Evolutionary conservation across 2,113 vertebrate genomes (phyloP).

Genomic region (Talpa occidentalis): DNA sequence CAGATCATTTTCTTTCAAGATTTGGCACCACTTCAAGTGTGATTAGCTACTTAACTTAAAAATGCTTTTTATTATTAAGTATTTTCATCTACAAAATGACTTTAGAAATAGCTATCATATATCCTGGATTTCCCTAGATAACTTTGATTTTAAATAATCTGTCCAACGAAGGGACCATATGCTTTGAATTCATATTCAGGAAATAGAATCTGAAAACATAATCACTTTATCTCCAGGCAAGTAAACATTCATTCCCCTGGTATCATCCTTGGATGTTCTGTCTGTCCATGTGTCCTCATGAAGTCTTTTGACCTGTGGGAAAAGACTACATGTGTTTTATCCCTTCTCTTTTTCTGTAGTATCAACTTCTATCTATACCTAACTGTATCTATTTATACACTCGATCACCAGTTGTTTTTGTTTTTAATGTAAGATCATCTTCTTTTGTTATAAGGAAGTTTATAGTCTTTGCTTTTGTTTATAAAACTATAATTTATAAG

Average conservation of each 20-base stretch:
- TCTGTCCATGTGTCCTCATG: background rate
- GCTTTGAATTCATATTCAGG: background rate
- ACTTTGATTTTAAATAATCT: conserved; percentile 14
- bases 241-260: background rate
- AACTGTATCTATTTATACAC: background rate
- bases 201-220: background rate
- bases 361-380: background rate
- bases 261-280: background rate
- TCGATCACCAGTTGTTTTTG: background rate
- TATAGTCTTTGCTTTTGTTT: background rate
- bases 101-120: background rate
- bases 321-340: background rate
- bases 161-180: background rate
- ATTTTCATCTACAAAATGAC: background rate
- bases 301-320: background rate
- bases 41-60: conserved; percentile 8
- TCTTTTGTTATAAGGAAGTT: background rate
- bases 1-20: conserved; percentile 42
- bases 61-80: background rate
- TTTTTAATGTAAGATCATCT: background rate
- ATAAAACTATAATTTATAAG: background rate
- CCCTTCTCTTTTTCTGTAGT: background rate
- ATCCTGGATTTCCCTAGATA: background rate
- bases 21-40: conserved; percentile 1
- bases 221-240: background rate